Percentiles rank a stretch among this genome's conserved stretches.
These are phyloP conservation scores for Caenorhabditis tropicalis DNA, from an alignment of 1,140 invertebrate species.

Conservation along the genomic window DNA sequence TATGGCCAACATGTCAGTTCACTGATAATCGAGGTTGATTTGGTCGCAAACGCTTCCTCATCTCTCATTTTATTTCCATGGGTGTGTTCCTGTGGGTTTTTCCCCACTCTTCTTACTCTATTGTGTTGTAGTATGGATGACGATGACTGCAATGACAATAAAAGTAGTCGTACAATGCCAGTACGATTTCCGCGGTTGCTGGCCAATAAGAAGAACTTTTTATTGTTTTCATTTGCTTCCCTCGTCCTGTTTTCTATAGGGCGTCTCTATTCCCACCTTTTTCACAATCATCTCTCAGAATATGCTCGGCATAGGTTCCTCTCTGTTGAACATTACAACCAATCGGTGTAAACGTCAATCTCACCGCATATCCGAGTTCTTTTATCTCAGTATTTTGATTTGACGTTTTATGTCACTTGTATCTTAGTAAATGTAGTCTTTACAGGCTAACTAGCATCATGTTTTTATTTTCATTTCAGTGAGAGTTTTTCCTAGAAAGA, in stretches of 20 bases:
- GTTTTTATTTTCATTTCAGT: too few relatives aligned
- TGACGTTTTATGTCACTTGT: too few relatives aligned
- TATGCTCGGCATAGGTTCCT: not conserved
- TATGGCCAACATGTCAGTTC: slow-evolving; percentile 34
- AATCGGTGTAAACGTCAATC: not conserved
- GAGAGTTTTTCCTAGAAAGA: too few relatives aligned
- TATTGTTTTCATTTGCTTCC: not conserved
- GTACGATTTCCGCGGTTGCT: slow-evolving; percentile 39
- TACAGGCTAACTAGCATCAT: too few relatives aligned
- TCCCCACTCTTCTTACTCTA: not conserved
- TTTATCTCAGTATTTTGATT: too few relatives aligned
- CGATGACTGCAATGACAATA: not conserved
- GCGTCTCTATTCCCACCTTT: not conserved
- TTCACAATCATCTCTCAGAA: not conserved
- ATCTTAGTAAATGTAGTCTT: too few relatives aligned
- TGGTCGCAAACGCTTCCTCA: not conserved
- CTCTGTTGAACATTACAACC: not conserved
- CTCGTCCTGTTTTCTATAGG: slow-evolving; percentile 12
- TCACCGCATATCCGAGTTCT: too few relatives aligned
- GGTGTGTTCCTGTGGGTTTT: not conserved
- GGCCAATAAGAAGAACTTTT: slow-evolving; percentile 17
- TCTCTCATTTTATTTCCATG: not conserved
- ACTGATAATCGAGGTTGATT: slow-evolving; percentile 22
- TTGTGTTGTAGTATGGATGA: slow-evolving; percentile 11
- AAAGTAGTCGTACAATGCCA: slow-evolving; percentile 38